Evolutionary conservation across 2,888 invertebrate species (phyloP), one percentile per base, ranked within the genome.

Genomic region (Tipula confusa): DNA sequence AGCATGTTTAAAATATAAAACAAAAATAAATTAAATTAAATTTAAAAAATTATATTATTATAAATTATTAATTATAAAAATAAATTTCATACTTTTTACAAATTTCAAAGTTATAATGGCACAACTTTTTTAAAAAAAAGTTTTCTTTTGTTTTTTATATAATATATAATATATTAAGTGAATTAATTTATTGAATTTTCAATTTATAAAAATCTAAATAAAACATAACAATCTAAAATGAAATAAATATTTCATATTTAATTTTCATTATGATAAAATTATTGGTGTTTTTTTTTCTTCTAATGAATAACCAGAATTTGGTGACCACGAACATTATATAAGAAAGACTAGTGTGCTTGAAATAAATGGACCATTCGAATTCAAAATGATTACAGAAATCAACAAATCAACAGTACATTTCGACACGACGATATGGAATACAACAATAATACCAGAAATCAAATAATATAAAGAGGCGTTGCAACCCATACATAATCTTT

Each of bases 141-240:
- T 64, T n/a, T 64, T n/a, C n/a, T 24, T 24, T 64, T 38, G 1
- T 64, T 64, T 64, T 64, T 18, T 64, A 24, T n/a, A n/a, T n/a
- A n/a, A n/a, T n/a, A 9, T 64, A 64, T 18, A 64, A 9, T n/a
- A 64, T 64, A 64, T 24, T 64, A 64, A 64, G 11, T n/a, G n/a
- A 24, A 64, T 64, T n/a, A 64, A 64, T 64, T 64, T 64, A 64
- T 64, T 64, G 24, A 64, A 64, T 64, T 64, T 64, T 64, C 64
- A 64, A 64, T 64, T 64, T 64, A 64, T 64, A 64, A 64, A 43
- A 64, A 24, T 11, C 64, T 64, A 64, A n/a, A 64, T 64, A 64
- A 64, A 64, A 64, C 64, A 64, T n/a, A 64, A 9, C 64, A 24
- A 64, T 64, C 24, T 43, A 24, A 64, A 64, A 24, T 64, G 64